Percentiles rank a stretch among this genome's conserved stretches.
Evolutionary conservation across 2,797 vertebrate species (phyloP).

Genomic region (Philypnodon macrostomus): DNA sequence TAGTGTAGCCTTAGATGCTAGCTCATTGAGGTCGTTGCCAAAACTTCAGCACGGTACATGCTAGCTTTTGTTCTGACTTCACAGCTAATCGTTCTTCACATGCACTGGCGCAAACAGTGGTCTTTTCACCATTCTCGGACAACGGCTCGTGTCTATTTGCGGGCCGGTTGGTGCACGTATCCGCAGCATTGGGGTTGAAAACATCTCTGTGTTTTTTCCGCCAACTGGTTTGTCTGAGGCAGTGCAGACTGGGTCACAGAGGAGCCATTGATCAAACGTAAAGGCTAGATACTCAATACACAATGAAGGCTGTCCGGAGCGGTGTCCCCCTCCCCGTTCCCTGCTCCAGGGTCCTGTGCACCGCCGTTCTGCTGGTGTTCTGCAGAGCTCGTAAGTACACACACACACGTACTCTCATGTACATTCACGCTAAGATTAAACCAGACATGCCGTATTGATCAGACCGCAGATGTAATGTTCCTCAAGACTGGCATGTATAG

Average conservation of each 20-base stretch:
- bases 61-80: constrained; percentile 19
- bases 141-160: constrained; percentile 44
- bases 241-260: constrained; percentile 63
- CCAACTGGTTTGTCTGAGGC: constrained; percentile 41
- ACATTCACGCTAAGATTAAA: constrained; percentile 25
- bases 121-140: constrained; percentile 41
- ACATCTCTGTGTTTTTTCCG: constrained; percentile 40
- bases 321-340: constrained; percentile 59
- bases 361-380: constrained; percentile 64
- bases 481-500: not conserved
- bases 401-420: constrained; percentile 18
- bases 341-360: constrained; percentile 54
- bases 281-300: constrained; percentile 59
- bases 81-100: constrained; percentile 37
- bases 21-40: constrained; percentile 20
- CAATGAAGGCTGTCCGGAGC: constrained; percentile 75
- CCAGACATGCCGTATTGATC: constrained; percentile 29
- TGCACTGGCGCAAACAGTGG: constrained; percentile 26
- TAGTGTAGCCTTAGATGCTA: constrained; percentile 28
- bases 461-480: constrained; percentile 21
- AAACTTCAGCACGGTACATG: constrained; percentile 17
- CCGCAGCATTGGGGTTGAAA: constrained; percentile 52
- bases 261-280: constrained; percentile 66
- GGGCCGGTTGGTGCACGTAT: constrained; percentile 36
- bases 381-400: constrained; percentile 66